Evolutionary conservation across 2,797 vertebrate species (phyloP), one percentile per base, ranked within the genome.

Genomic region (Leptatherina wallacei): DNA sequence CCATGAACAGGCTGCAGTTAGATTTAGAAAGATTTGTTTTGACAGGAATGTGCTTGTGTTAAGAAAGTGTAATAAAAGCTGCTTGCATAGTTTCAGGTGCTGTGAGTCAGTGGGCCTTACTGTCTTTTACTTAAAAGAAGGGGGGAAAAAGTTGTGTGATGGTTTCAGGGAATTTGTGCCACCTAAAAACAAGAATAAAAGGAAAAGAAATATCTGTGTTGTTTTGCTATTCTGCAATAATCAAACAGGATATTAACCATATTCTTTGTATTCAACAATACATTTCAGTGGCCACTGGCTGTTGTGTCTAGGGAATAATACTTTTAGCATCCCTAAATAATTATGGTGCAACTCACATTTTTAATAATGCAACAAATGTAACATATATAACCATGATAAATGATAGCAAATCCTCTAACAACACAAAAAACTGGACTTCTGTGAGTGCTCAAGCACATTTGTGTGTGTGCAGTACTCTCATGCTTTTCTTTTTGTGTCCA

Each of bases 1-100:
- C 54, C 27, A 29, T 57, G 44, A 61, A 57, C 42, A 30, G 35
- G 35, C 2, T 49, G 63, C 1, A n/a, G 38, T 18, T 27, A 76
- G 65, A 66, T 82, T 79, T 62, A 58, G 12, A 58, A 14, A 29
- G 62, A 61, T 63, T 59, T 77, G 65, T 52, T 74, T n/a, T 61
- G 71, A 75, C 42, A 68, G 57, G 33, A 69, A 30, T 59, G 33
- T 2, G 12, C 67, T 71, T 69, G 54, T 62, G 52, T 56, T 22
- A 61, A 42, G 7, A 69, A 76, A 61, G 27, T 56, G 4, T 20
- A 61, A 29, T 67, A 29, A 75, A 51, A 55, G 60, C 27, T 58
- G 54, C 3, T 42, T 57, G 20, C 11, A 29, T 65, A 56, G 60
- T 66, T 75, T 40, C 61, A 54, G 55, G 29, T 33, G 14, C 22